Evolutionary conservation across 1,140 invertebrate genomes (phyloP).

Genomic region (Drosophila willistoni): DNA sequence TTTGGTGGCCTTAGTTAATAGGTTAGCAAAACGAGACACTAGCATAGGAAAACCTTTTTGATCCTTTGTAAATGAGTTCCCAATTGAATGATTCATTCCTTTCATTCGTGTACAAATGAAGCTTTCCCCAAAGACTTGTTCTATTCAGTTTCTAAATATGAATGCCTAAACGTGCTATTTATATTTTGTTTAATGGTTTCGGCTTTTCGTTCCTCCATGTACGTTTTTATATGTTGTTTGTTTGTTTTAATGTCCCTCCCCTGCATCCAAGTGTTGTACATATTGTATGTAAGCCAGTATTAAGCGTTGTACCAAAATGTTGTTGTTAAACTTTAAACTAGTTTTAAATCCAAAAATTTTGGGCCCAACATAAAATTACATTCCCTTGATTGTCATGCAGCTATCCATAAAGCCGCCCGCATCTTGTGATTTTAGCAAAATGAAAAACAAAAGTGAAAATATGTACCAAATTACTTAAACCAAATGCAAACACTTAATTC

Average conservation of each 20-base stretch:
- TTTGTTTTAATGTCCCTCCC: constrained; percentile 17
- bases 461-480: constrained; percentile 20
- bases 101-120: not conserved
- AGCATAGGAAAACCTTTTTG: not conserved
- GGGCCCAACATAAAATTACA: constrained; percentile 8
- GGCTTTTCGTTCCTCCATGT: constrained; percentile 14
- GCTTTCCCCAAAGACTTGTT: not conserved
- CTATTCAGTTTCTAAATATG: not conserved
- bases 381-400: constrained; percentile 36
- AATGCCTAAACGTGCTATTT: not conserved
- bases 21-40: not conserved
- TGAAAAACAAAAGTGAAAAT: constrained; percentile 32
- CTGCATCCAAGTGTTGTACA: constrained; percentile 23
- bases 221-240: not conserved
- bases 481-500: constrained; percentile 11
- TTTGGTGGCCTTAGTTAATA: constrained; percentile 13
- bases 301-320: constrained; percentile 76
- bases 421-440: constrained; percentile 62
- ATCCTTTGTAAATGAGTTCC: not conserved
- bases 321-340: constrained; percentile 38
- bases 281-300: constrained; percentile 60
- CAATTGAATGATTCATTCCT: not conserved
- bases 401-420: constrained; percentile 14
- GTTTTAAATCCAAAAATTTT: constrained; percentile 2
- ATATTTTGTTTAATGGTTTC: not conserved